Conservation (phyloP, 1,140 invertebrate species). For the Maconellicoccus hirsutus region DNA sequence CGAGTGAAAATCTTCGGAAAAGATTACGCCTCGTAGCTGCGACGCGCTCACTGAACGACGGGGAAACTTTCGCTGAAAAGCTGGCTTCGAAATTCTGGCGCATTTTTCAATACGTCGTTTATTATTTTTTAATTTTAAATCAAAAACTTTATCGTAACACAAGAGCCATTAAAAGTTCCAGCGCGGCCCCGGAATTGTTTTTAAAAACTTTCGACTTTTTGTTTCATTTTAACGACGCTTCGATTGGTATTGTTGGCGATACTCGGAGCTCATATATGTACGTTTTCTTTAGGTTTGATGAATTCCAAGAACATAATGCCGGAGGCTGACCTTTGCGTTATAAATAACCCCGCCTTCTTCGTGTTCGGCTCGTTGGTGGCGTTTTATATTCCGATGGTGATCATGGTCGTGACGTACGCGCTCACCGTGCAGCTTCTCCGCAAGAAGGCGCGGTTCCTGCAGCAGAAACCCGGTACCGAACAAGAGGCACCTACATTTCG, state of each 20-base stretch:
- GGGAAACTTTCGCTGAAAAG: no score
- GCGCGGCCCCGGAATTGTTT: background rate
- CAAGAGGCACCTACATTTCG: slow-evolving; percentile 25
- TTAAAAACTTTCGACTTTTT: background rate
- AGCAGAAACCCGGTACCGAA: slow-evolving; percentile 36
- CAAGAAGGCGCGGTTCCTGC: slow-evolving; percentile 53
- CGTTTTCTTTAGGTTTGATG: slow-evolving; percentile 48
- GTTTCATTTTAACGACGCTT: background rate
- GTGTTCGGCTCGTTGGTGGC: slow-evolving; percentile 76
- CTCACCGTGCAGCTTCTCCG: slow-evolving; percentile 74
- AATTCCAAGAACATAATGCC: slow-evolving; percentile 67
- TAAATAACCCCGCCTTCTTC: slow-evolving; percentile 76
- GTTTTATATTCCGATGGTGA: slow-evolving; percentile 87
- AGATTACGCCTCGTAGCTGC: no score
- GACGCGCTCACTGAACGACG: no score
- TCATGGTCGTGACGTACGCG: slow-evolving; percentile 81
- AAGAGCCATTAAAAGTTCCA: background rate
- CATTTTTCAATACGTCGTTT: background rate
- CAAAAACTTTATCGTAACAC: background rate
- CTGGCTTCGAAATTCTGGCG: no score
- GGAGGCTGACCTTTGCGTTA: slow-evolving; percentile 55
- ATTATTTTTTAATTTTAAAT: slow-evolving; percentile 10
- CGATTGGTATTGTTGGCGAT: no score
- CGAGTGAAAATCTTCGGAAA: no score
- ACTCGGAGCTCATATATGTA: no score